A percentile compares a stretch with the other conserved stretches of the same genome.
These are phyloP conservation scores for Distichodus sexfasciatus DNA, from an alignment of 2,797 vertebrate genomes.

Conservation along the genomic window DNA sequence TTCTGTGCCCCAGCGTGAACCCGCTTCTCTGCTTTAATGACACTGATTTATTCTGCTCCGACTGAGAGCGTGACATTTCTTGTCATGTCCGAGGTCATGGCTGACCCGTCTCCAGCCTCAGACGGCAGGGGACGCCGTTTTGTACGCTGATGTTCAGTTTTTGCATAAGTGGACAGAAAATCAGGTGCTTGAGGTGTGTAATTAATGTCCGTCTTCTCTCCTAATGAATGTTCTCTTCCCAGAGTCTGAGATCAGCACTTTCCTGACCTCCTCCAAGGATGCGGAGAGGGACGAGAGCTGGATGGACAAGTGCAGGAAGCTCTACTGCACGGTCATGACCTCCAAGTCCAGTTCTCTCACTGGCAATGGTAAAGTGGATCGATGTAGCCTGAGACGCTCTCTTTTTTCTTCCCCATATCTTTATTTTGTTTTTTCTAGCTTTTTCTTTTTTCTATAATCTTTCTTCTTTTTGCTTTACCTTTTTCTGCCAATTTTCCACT, in stretches of 20 bases:
- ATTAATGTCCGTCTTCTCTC: background rate
- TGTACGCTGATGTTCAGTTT: background rate
- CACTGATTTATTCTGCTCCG: background rate
- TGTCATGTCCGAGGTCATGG: constrained; percentile 15
- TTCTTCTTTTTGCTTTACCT: too few relatives aligned
- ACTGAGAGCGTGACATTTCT: constrained; percentile 11
- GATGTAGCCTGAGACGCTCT: too few relatives aligned
- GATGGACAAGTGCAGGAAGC: constrained; percentile 77
- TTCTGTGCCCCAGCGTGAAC: background rate
- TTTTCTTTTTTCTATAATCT: too few relatives aligned
- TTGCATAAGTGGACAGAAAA: background rate
- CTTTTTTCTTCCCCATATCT: too few relatives aligned
- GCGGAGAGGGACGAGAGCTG: constrained; percentile 68
- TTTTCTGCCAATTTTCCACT: too few relatives aligned
- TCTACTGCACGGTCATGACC: constrained; percentile 79
- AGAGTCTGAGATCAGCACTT: constrained; percentile 80
- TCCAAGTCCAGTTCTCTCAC: constrained; percentile 68
- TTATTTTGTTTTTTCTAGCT: too few relatives aligned
- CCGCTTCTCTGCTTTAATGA: background rate
- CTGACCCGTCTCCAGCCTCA: background rate
- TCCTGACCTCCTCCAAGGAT: constrained; percentile 70
- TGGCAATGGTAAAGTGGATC: constrained; percentile 75
- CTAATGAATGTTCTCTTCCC: too few relatives aligned
- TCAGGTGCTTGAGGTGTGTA: background rate
- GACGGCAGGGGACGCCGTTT: background rate